A percentile compares a stretch with the other conserved stretches of the same genome.
Evolutionary conservation across 2,888 invertebrate species (phyloP).

Genomic region (Dasypogon diadema): DNA sequence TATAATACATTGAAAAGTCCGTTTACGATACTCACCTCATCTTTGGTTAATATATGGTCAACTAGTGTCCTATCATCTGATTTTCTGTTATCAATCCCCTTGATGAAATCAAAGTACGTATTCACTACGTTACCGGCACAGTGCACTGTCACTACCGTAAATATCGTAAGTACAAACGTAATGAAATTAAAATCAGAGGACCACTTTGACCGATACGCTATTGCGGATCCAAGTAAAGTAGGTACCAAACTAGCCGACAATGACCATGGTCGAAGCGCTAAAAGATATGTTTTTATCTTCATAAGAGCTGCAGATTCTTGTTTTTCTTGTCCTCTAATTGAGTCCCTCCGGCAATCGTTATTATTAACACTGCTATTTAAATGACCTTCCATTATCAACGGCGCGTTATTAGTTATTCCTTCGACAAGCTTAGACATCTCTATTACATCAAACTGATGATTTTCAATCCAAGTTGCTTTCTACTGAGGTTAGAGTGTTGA

Average conservation of each 20-base stretch:
- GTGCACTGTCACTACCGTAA: slow-evolving; percentile 92
- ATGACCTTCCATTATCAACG: slow-evolving; percentile 40
- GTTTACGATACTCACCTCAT: slow-evolving; percentile 69
- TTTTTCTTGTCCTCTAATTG: neutral
- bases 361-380: slow-evolving; percentile 9
- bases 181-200: slow-evolving; percentile 82
- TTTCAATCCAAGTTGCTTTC: neutral
- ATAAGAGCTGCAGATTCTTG: slow-evolving; percentile 71
- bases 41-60: slow-evolving; percentile 88
- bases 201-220: slow-evolving; percentile 86
- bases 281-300: slow-evolving; percentile 89
- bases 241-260: slow-evolving; percentile 92
- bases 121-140: slow-evolving; percentile 97
- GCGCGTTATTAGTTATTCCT: slow-evolving; percentile 27
- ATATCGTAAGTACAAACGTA: slow-evolving; percentile 82
- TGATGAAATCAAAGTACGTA: slow-evolving; percentile 94
- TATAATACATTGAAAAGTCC: no score
- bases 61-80: slow-evolving; percentile 95
- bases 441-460: neutral
- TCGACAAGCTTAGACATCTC: slow-evolving; percentile 51
- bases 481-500: slow-evolving; percentile 12
- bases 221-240: slow-evolving; percentile 87
- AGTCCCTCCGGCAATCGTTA: neutral
- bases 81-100: slow-evolving; percentile 92
- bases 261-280: slow-evolving; percentile 94